Base-by-base conservation (phyloP, 2,888 invertebrate species). In the Cheilosia vernalis region DNA sequence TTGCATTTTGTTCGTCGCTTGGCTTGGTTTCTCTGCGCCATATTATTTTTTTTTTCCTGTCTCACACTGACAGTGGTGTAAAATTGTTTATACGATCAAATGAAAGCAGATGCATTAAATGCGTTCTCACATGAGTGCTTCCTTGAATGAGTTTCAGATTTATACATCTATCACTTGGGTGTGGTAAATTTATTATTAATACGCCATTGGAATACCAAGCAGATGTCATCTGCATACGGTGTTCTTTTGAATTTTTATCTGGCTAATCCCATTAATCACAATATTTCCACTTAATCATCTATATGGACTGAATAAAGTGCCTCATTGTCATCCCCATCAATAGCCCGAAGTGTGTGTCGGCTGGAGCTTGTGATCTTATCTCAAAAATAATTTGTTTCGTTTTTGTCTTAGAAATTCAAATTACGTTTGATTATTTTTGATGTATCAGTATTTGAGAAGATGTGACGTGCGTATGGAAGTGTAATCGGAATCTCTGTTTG, bases 121-220 rank as follows among this genome's bases (percentile, higher is more conserved):
- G 27, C 70, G 53, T 51, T 58, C 37, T 40, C 53, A 44, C 76
- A n/a, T 66, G 51, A 82, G 70, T 27, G 42, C 49, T 63, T 69
- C 49, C 69, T 69, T 55, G 63, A 19, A 63, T 24, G 30, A 63
- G 56, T 17, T 61, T 60, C 1, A 27, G 27, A 27, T 27, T 27
- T 27, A 6, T 9, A 30, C 64, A 40, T 19, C n/a, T 77, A 40
- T 63, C 76, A 67, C 51, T 33, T 63, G 70, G 70, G 82, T 60
- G 70, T 70, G 82, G 77, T 66, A 4, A 24, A 30, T 56, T 56
- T 63, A 27, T n/a, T 51, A 47, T 17, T 47, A 30, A 13, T 47
- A 63, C 10, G 63, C 63, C 3, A 37, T 53, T 15, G 55, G 66
- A 49, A 70, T 60, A 37, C 49, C 58, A 27, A 17, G 9, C 1